Conservation (phyloP, 2,797 vertebrate species). For the Syngnathus acus region DNA sequence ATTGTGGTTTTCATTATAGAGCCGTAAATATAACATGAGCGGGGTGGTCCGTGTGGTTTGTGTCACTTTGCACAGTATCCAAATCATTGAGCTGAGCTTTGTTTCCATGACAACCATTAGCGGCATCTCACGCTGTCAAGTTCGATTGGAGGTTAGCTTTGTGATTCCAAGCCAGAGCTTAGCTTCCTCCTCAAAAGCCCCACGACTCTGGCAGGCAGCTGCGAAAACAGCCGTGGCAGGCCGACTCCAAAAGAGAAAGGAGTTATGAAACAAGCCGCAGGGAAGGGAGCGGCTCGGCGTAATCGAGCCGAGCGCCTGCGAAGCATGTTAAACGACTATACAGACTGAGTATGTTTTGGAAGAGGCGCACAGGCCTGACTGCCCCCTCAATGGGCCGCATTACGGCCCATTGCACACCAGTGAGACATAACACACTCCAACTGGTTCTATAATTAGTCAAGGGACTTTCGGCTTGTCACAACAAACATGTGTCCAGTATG, state of each 20-base stretch:
- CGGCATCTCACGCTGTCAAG: neutral
- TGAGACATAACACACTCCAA: constrained; percentile 9
- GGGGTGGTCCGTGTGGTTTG: constrained; percentile 3
- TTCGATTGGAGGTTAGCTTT: neutral
- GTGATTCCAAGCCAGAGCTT: neutral
- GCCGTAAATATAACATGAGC: constrained; percentile 3
- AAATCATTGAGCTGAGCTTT: neutral
- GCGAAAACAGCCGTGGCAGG: neutral
- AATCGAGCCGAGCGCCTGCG: constrained; percentile 18
- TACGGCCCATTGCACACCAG: constrained; percentile 18
- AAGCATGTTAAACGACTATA: constrained; percentile 24
- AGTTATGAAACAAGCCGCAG: constrained; percentile 17
- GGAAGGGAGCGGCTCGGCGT: constrained; percentile 11
- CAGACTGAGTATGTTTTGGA: constrained; percentile 22
- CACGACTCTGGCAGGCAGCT: neutral
- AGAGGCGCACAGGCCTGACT: neutral
- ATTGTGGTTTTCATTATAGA: neutral
- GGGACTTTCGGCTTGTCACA: constrained; percentile 3
- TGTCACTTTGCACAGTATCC: constrained; percentile 6
- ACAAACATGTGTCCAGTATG: constrained; percentile 1
- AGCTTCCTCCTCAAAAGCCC: neutral
- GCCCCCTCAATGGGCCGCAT: constrained; percentile 18
- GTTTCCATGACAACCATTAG: constrained; percentile 1
- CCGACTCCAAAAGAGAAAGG: neutral
- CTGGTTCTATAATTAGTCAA: constrained; percentile 10